phyloP scores from a whole-genome alignment of 2,797 vertebrate genomes.

The Myotis myotis region DNA sequence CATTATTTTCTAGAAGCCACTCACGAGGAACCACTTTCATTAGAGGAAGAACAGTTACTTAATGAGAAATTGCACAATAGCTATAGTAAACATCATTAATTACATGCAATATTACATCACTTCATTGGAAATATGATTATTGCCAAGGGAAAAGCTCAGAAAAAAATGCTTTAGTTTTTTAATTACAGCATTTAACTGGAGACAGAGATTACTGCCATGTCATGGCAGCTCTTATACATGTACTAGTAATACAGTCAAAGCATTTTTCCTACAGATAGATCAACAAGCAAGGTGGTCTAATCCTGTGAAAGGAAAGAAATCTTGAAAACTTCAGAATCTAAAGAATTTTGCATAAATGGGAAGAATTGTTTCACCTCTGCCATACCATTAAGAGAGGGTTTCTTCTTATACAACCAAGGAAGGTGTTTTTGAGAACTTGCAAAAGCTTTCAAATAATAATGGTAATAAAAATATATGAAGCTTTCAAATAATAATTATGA shows the following conservation, averaged over 20 bases:
- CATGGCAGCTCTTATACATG: not conserved
- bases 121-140: slow-evolving; percentile 49
- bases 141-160: slow-evolving; percentile 17
- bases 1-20: slow-evolving; percentile 93
- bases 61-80: slow-evolving; percentile 41
- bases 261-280: not conserved
- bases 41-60: slow-evolving; percentile 56
- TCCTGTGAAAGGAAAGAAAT: not conserved
- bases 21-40: slow-evolving; percentile 88
- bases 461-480: slow-evolving; percentile 4
- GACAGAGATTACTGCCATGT: not conserved
- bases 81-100: slow-evolving; percentile 46
- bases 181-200: not conserved
- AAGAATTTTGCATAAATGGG: not conserved
- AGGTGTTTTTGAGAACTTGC: slow-evolving; percentile 18
- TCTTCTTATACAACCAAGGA: not conserved
- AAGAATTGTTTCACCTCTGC: not conserved
- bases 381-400: not conserved
- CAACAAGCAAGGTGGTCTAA: not conserved
- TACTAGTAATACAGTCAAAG: not conserved
- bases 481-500: slow-evolving; percentile 15
- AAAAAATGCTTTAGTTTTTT: slow-evolving; percentile 47
- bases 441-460: slow-evolving; percentile 46
- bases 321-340: slow-evolving; percentile 25
- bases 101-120: slow-evolving; percentile 5